Conservation (phyloP, 2,113 vertebrate species). For the Sturnira hondurensis region DNA sequence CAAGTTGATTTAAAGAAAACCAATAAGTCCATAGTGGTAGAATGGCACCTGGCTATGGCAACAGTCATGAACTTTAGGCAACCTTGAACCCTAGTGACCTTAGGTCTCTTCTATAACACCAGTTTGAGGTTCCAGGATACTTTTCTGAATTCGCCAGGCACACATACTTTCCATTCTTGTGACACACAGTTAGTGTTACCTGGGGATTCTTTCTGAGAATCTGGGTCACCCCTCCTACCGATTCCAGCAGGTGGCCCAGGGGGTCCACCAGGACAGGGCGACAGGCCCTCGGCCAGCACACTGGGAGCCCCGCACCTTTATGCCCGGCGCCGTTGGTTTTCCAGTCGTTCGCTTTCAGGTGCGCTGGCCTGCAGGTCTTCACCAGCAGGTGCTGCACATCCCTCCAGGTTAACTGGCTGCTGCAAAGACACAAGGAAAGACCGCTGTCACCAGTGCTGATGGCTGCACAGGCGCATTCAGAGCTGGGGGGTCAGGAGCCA, state of each 20-base stretch:
- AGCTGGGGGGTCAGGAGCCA: accelerated
- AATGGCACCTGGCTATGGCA: not conserved
- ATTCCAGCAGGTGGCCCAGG: not conserved
- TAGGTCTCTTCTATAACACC: not conserved
- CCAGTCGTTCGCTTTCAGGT: conserved; percentile 92
- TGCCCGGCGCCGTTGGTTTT: conserved; percentile 90
- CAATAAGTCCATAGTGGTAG: too few species aligned
- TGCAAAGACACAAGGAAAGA: conserved; percentile 71
- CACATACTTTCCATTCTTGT: accelerated
- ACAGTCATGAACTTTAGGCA: not conserved
- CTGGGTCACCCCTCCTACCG: not conserved
- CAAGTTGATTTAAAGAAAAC: not conserved
- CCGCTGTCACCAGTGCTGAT: accelerated
- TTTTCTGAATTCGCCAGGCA: not conserved
- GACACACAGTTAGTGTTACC: not conserved
- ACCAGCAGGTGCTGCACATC: conserved; percentile 94
- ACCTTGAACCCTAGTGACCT: not conserved
- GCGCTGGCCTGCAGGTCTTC: conserved; percentile 89
- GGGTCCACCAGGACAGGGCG: accelerated
- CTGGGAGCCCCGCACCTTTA: conserved; percentile 81
- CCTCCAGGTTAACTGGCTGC: conserved; percentile 90
- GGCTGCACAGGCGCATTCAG: accelerated
- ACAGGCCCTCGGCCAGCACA: not conserved
- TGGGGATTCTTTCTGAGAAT: not conserved
- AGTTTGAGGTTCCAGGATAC: not conserved